Evolutionary conservation across 2,113 vertebrate genomes (phyloP).

Genomic region (Nyctereutes procyonoides): DNA sequence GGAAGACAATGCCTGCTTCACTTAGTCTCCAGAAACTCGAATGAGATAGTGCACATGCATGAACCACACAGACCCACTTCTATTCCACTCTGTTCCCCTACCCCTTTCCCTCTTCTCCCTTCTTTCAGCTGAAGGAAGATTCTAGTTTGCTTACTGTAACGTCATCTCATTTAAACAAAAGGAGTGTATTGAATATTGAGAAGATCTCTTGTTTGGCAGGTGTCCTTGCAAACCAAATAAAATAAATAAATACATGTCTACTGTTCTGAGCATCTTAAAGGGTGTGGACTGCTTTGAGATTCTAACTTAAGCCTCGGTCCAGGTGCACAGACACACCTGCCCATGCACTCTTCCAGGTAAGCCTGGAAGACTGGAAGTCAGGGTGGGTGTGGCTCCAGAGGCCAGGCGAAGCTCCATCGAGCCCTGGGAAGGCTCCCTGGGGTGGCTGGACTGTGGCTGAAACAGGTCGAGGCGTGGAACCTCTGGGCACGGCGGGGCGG

Average conservation of each 20-base stretch:
- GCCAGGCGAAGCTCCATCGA: rapidly evolving
- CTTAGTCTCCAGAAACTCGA: neutral
- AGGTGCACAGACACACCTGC: neutral
- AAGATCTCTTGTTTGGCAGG: neutral
- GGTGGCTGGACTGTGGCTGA: neutral
- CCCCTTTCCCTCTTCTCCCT: neutral
- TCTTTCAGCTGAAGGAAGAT: neutral
- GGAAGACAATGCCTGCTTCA: neutral
- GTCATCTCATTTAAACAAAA: neutral
- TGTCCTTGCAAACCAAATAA: neutral
- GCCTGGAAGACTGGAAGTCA: neutral
- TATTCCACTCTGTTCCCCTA: neutral
- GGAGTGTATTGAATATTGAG: neutral
- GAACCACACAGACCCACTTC: rapidly evolving
- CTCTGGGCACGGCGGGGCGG: neutral
- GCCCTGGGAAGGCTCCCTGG: no score
- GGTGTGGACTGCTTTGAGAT: neutral
- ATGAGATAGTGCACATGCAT: rapidly evolving
- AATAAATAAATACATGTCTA: neutral
- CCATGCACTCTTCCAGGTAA: neutral
- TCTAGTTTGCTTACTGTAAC: neutral
- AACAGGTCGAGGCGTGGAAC: rapidly evolving
- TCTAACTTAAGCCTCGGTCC: neutral
- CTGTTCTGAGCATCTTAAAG: no score
- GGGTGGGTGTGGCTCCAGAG: neutral